Evolutionary conservation across 2,113 vertebrate species (phyloP), one percentile per base, ranked within the genome.

Genomic region (Motacilla alba): DNA sequence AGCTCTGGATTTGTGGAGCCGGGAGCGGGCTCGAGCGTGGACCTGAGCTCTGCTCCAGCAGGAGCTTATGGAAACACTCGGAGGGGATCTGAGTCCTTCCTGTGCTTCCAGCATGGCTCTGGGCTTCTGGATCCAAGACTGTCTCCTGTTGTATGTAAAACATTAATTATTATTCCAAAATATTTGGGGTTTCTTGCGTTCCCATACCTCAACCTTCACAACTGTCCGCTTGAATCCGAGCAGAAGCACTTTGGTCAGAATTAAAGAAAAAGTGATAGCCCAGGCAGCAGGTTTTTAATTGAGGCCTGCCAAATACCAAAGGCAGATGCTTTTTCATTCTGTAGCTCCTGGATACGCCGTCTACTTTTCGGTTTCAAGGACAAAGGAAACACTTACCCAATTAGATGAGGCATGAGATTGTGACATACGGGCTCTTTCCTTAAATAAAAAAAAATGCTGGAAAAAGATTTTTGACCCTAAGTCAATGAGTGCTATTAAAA

Each of bases 341-440:
- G 91, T 91, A 90, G 96, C 88, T 84, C 79, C 91, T 92, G 74
- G 72, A 90, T 95, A 93, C 94, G 76, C 78, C 39, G 87, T 94
- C 91, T 95, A 89, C 91, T 96, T 97, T 91, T 90, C 31, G 63
- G 90, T 95, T 97, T 97, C 97, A 97, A 98, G 96, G 97, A 96
- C 96, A 97, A 96, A 96, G 95, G 87, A 97, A 97, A 91, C 95
- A 94, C 94, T 98, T 95, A 94, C 90, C 94, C 96, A 97, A 97
- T 98, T 97, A 98, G 95, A 97, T 86, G 89, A 95, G 81, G 94
- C 94, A 92, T 94, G 94, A 96, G 92, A 94, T 96, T 90, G 89
- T 97, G 96, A 96, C 83, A 94, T 95, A 95, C 82, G 30, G 89
- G 93, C 68, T 94, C 74, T 94, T 96, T 82, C 93, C 79, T 96